These are phyloP conservation scores for Bettongia penicillata DNA, from an alignment of 2,113 vertebrate genomes.

Conservation along the genomic window DNA sequence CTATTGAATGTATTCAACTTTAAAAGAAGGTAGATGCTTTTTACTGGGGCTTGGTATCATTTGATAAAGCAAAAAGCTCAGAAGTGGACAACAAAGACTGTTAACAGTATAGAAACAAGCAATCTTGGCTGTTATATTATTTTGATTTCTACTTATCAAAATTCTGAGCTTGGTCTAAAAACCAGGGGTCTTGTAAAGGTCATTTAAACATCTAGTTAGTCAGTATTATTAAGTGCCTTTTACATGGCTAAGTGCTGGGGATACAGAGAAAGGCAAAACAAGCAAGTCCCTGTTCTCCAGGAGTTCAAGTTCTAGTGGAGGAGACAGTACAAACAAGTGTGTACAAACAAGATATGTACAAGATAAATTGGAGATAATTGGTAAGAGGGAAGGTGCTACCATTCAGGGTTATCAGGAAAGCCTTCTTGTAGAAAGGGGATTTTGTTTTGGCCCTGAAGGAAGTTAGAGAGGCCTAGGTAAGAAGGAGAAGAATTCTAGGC, in stretches of 20 bases:
- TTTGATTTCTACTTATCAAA: not conserved
- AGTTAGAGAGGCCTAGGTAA: not conserved
- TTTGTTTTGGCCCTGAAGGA: not conserved
- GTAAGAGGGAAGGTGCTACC: not conserved
- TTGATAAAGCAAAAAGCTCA: not conserved
- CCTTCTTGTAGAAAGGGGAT: not conserved
- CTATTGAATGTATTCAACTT: not conserved
- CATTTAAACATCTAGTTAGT: not conserved
- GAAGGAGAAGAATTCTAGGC: not conserved
- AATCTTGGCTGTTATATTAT: not conserved
- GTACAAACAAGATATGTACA: not conserved
- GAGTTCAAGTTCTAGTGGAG: not conserved
- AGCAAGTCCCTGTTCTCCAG: not conserved
- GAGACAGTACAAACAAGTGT: not conserved
- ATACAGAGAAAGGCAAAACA: not conserved
- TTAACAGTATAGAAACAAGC: not conserved
- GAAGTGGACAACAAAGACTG: not conserved
- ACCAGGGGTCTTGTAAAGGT: too few species aligned
- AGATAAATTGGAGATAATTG: not conserved
- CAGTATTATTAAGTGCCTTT: not conserved
- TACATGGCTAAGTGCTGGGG: not conserved
- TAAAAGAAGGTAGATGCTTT: not conserved
- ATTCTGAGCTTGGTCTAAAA: too few species aligned
- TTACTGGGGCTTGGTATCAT: not conserved
- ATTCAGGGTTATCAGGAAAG: not conserved